A percentile compares a stretch with the other conserved stretches of the same genome.
phyloP scores from a whole-genome alignment of 1,140 invertebrate species.

The Sminthurides bifidus region DNA sequence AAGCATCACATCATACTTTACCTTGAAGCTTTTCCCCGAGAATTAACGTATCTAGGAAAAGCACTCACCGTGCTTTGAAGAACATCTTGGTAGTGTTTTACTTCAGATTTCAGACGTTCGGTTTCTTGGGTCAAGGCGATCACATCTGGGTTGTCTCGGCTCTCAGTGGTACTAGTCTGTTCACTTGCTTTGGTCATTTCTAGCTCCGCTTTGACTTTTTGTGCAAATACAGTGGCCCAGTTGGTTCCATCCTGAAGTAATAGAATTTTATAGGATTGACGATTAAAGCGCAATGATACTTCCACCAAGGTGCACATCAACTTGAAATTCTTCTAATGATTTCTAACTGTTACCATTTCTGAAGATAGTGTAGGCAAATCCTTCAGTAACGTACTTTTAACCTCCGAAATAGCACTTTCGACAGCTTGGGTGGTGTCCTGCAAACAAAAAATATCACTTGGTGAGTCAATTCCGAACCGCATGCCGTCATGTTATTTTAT shows the following conservation, averaged over 20 bases:
- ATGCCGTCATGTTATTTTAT: no score
- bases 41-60: not conserved
- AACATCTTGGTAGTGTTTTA: slow-evolving; percentile 19
- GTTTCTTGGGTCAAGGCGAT: no score
- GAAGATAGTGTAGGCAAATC: no score
- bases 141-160: not conserved
- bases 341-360: no score
- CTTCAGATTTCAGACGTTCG: slow-evolving; percentile 17
- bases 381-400: no score
- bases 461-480: no score
- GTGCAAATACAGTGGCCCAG: slow-evolving; percentile 10
- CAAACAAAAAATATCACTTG: no score
- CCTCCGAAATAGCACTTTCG: no score
- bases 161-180: not conserved
- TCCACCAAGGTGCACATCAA: no score
- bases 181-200: not conserved
- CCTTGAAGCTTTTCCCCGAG: not conserved
- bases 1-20: slow-evolving; percentile 2
- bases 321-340: no score
- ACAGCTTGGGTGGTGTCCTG: no score
- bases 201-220: slow-evolving; percentile 10
- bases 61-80: slow-evolving; percentile 15
- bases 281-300: no score
- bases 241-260: slow-evolving; percentile 2
- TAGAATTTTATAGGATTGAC: not conserved